These are phyloP conservation scores for Lasioglossum figueresi DNA, from an alignment of 2,888 invertebrate species.

Conservation along the genomic window DNA sequence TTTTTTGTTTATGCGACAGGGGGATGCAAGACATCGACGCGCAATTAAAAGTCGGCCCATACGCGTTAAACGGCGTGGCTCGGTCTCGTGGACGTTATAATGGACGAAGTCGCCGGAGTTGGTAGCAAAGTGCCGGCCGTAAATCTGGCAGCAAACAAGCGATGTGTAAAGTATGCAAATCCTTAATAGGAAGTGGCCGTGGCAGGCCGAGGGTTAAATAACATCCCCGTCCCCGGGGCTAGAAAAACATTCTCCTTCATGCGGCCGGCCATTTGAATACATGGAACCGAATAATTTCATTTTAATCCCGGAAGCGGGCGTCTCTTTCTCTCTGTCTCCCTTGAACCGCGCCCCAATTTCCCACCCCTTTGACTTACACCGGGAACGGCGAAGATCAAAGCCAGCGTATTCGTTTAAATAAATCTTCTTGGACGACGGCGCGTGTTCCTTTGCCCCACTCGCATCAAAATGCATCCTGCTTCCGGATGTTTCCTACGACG, in stretches of 20 bases:
- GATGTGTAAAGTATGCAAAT: conserved; percentile 65
- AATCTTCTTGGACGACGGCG: not conserved
- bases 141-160: conserved; percentile 64
- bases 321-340: not conserved
- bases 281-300: conserved; percentile 62
- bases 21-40: conserved; percentile 3
- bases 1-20: not conserved
- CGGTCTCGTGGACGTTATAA: conserved; percentile 33
- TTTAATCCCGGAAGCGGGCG: conserved; percentile 48
- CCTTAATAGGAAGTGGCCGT: conserved; percentile 62
- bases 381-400: conserved; percentile 11
- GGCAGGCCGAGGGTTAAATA: conserved; percentile 62
- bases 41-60: conserved; percentile 33
- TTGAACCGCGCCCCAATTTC: conserved; percentile 3
- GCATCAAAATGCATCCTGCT: not conserved
- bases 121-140: conserved; percentile 54
- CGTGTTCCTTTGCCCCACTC: not conserved
- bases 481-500: conserved; percentile 2
- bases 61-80: conserved; percentile 23
- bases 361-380: conserved; percentile 14
- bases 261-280: conserved; percentile 59
- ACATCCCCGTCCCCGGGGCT: conserved; percentile 32
- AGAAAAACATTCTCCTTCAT: conserved; percentile 61
- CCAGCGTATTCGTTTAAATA: conserved; percentile 10
- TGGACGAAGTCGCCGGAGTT: conserved; percentile 57